Evolutionary conservation across 2,113 vertebrate genomes (phyloP), one percentile per base, ranked within the genome.

Genomic region (Lepus americanus): DNA sequence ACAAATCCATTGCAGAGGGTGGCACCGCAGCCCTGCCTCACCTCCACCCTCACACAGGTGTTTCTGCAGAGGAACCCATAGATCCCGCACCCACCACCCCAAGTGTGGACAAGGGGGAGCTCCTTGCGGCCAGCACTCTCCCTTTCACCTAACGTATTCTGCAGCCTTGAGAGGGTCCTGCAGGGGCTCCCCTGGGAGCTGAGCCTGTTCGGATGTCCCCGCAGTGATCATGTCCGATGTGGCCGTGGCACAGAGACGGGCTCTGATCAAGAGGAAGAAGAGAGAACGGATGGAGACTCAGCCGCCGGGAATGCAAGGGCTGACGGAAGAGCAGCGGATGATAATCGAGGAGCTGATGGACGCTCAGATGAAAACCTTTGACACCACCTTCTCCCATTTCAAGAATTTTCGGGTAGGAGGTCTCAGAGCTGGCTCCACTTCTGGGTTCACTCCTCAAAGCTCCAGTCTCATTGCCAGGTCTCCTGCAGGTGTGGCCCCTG

Each of bases 161-260:
- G 53, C 17, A 27, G 22, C 33, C 36, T n/a, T 63, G 33, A 64
- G 59, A 64, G 14, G 9, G 59, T 39, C 29, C 39, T 0, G 9
- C 13, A 82, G 25, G 0, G 6, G 81, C 12, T 10, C 9, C 29
- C 25, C 10, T 2, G 53, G 0, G 31, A 0, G 7, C 36, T 66
- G n/a, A 95, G 9, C 25, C 78, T 59, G 82, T 49, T 25, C 3
- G 22, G 63, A 31, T 79, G 4, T 86, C 49, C 76, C 22, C 16
- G 13, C 97, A 98, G 98, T 98, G 97, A 98, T 98, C 96, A 98
- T 98, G 98, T 98, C 98, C 0, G 98, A 98, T 0, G 97, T 97
- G 2, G 98, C 98, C 0, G 98, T 98, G 95, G 97, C 98, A 93
- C 96, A 98, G 96, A 96, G 98, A 31, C 95, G 98, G 29, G 97